These are phyloP conservation scores for Dromas ardeola DNA, from an alignment of 2,113 vertebrate genomes.

Conservation along the genomic window DNA sequence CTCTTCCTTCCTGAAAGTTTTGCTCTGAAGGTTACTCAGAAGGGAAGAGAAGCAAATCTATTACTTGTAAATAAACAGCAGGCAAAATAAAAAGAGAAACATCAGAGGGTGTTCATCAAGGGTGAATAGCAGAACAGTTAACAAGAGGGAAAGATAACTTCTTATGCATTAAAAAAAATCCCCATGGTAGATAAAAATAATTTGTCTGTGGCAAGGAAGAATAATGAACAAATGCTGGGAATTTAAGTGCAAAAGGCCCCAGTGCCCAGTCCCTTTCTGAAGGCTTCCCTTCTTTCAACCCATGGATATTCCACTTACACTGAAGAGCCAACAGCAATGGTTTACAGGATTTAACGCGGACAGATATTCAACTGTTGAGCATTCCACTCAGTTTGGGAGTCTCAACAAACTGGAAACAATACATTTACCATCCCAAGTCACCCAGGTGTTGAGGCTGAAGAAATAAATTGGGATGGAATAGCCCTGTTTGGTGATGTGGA, in stretches of 20 bases:
- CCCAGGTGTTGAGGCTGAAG: background rate
- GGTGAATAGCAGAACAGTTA: background rate
- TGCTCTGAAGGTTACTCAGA: background rate
- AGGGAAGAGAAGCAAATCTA: background rate
- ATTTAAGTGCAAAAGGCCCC: background rate
- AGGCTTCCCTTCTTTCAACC: background rate
- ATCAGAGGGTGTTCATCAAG: background rate
- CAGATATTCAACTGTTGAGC: background rate
- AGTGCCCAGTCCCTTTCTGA: background rate
- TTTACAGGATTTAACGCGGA: background rate
- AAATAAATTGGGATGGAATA: background rate
- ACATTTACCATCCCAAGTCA: background rate
- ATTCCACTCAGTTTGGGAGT: background rate
- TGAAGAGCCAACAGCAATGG: background rate
- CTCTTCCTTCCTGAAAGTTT: background rate
- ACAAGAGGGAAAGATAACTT: background rate
- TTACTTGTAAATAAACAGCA: slow-evolving; percentile 37
- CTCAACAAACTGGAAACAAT: background rate
- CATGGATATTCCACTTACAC: background rate
- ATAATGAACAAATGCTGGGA: background rate
- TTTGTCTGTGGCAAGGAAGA: background rate
- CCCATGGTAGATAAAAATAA: background rate
- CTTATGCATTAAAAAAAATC: background rate
- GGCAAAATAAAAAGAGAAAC: background rate
- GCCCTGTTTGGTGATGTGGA: background rate